Conservation (phyloP, 1,140 invertebrate species). For the Pseudomyrmex cubaensis region DNA sequence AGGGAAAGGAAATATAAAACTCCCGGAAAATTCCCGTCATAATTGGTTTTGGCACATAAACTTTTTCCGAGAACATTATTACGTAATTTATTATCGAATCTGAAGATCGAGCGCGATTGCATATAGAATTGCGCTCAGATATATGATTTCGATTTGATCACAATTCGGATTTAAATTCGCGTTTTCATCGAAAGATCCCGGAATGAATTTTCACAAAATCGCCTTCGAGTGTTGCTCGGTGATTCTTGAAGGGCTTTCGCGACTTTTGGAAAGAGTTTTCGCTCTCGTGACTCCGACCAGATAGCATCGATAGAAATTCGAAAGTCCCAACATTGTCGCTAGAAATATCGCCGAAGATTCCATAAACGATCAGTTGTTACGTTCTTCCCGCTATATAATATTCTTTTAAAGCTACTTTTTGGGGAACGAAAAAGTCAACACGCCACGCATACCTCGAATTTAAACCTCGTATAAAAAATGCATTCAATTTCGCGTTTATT, state of each 20-base stretch:
- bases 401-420: conserved; percentile 7
- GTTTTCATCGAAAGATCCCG: conserved; percentile 31
- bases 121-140: background rate
- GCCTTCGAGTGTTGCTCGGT: conserved; percentile 31
- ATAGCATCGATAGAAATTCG: conserved; percentile 47
- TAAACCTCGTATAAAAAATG: background rate
- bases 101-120: background rate
- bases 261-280: conserved; percentile 48
- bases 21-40: too few relatives aligned
- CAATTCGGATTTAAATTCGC: conserved; percentile 4
- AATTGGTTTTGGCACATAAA: background rate
- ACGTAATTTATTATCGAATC: background rate
- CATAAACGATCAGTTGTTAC: background rate
- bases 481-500: conserved; percentile 6
- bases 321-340: conserved; percentile 30
- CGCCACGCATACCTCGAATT: background rate
- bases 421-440: background rate
- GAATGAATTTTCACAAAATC: conserved; percentile 20
- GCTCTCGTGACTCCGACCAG: conserved; percentile 44
- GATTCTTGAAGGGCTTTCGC: conserved; percentile 35
- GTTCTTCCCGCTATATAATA: background rate
- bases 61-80: background rate
- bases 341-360: conserved; percentile 31
- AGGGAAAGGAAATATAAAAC: too few relatives aligned
- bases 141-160: conserved; percentile 19